Evolutionary conservation across 1,140 invertebrate species (phyloP).

Genomic region (Heliconius eleuchia): DNA sequence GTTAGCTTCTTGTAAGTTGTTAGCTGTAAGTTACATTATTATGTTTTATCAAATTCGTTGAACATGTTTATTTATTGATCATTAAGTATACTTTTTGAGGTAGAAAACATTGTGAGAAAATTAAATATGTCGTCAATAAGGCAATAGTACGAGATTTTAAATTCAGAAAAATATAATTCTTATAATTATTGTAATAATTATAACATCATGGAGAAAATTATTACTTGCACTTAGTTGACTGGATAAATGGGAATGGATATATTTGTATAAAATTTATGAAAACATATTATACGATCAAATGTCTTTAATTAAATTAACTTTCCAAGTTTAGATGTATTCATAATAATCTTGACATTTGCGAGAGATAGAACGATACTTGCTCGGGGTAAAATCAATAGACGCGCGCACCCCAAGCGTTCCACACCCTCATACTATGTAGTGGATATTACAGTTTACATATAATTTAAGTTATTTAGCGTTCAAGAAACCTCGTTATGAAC

Average conservation of each 20-base stretch:
- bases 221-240: no score
- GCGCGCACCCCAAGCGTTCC: conserved; percentile 56
- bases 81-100: not conserved
- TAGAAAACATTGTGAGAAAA: not conserved
- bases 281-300: not conserved
- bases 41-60: not conserved
- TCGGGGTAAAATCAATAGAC: conserved; percentile 68
- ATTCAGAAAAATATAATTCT: no score
- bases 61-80: not conserved
- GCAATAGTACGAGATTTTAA: no score
- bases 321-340: conserved; percentile 33
- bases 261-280: not conserved
- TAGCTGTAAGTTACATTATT: not conserved
- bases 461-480: conserved; percentile 52
- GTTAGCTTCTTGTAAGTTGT: not conserved
- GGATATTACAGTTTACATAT: conserved; percentile 18
- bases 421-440: conserved; percentile 10
- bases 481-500: conserved; percentile 38
- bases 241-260: not conserved
- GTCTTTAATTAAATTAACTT: not conserved
- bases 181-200: no score
- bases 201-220: no score
- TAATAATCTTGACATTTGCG: conserved; percentile 55
- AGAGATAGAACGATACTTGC: conserved; percentile 48
- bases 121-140: no score